These are phyloP conservation scores for Scaptomyza flava DNA, from an alignment of 2,888 invertebrate species.

Conservation along the genomic window DNA sequence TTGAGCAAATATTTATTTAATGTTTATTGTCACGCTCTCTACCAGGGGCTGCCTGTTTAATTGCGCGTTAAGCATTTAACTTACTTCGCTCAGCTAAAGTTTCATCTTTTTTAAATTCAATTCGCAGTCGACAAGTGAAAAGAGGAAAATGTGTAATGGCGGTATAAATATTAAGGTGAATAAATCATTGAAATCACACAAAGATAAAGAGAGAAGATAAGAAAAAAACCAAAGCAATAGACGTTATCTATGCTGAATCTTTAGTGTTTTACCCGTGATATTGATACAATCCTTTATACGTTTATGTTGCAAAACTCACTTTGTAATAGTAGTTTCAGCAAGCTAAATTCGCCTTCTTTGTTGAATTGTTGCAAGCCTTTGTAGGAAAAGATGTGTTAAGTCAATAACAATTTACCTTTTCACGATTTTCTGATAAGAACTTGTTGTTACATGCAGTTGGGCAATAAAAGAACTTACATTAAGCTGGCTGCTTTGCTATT, in stretches of 20 bases:
- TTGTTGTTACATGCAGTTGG: neutral
- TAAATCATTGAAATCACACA: conserved; percentile 2
- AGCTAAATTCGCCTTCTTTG: no score
- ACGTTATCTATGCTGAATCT: neutral
- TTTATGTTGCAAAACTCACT: no score
- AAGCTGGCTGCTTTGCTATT: neutral
- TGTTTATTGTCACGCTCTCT: conserved; percentile 75
- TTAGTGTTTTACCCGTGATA: neutral
- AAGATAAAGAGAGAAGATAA: neutral
- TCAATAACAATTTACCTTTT: neutral
- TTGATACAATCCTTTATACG: neutral
- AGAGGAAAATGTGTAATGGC: conserved; percentile 36
- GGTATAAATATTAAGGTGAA: conserved; percentile 38
- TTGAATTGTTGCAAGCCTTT: no score
- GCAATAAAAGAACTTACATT: neutral
- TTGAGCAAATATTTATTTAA: conserved; percentile 75
- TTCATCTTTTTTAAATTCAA: conserved; percentile 28
- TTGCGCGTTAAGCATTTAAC: conserved; percentile 75
- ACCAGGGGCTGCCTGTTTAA: conserved; percentile 61
- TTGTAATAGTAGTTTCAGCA: no score
- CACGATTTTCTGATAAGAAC: neutral
- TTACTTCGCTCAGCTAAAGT: conserved; percentile 7
- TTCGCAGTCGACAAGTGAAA: conserved; percentile 31
- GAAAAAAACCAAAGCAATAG: no score
- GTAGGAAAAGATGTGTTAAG: neutral